Percentiles rank a stretch among this genome's conserved stretches.
Conservation (phyloP, 2,113 vertebrate species). For the Ondatra zibethicus region DNA sequence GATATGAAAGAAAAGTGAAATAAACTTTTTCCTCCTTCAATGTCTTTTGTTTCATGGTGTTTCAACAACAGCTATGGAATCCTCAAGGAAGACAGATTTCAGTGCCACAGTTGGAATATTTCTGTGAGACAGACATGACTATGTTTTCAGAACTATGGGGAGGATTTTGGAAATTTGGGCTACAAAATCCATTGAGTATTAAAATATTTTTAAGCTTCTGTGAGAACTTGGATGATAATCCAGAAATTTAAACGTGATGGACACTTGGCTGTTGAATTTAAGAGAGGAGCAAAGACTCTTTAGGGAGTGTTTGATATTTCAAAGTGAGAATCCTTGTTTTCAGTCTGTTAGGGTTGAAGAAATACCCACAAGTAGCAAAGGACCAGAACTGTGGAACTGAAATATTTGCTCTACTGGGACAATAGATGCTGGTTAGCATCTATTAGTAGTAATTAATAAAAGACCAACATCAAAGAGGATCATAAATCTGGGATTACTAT, state of each 20-base stretch:
- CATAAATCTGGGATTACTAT: background rate
- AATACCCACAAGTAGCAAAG: background rate
- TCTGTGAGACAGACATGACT: background rate
- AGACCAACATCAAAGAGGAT: background rate
- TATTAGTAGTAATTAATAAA: background rate
- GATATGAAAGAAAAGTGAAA: background rate
- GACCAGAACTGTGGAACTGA: background rate
- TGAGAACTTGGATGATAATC: background rate
- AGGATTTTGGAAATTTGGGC: background rate
- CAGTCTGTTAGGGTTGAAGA: background rate
- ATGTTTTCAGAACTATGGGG: background rate
- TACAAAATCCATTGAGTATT: background rate
- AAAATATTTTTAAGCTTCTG: background rate
- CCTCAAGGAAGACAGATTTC: background rate
- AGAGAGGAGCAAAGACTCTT: background rate
- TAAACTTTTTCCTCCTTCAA: background rate
- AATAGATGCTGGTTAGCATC: background rate
- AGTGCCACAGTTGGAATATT: background rate
- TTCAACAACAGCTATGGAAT: background rate
- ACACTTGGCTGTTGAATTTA: background rate
- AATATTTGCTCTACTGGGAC: background rate
- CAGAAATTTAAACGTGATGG: background rate
- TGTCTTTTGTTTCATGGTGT: background rate
- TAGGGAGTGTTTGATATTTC: background rate
- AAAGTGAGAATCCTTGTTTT: background rate